A percentile compares a stretch with the other conserved stretches of the same genome.
These are phyloP conservation scores for Neomorphus geoffroyi DNA, from an alignment of 2,797 vertebrate genomes.

Conservation along the genomic window DNA sequence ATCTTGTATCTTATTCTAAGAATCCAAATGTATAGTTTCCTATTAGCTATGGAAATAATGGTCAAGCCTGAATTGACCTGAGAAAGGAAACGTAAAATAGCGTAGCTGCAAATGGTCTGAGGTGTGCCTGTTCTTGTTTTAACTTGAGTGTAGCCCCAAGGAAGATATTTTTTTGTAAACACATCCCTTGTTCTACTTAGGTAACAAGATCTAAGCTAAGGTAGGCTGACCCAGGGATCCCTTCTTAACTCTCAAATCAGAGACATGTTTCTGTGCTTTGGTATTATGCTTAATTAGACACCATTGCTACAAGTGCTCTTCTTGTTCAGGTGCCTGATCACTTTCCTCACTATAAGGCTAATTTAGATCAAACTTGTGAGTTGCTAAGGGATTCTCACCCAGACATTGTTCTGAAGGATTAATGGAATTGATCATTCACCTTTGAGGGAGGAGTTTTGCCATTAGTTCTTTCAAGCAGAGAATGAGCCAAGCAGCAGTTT, in stretches of 20 bases:
- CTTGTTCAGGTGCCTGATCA: not conserved
- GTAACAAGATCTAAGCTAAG: not conserved
- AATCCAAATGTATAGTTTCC: not conserved
- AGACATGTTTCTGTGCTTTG: not conserved
- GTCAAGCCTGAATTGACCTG: not conserved
- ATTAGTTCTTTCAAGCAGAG: not conserved
- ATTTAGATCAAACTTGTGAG: not conserved
- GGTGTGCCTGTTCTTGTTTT: not conserved
- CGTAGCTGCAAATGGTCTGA: not conserved
- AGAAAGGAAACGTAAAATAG: not conserved
- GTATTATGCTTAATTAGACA: not conserved
- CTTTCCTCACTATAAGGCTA: not conserved
- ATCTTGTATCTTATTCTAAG: not conserved
- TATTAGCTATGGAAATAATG: not conserved
- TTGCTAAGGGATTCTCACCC: not conserved
- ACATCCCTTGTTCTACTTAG: not conserved
- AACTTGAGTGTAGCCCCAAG: not conserved
- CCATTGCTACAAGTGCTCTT: not conserved
- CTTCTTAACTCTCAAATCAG: not conserved
- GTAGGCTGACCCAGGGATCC: not conserved
- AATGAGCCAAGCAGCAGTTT: not conserved
- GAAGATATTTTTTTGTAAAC: not conserved
- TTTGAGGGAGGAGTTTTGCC: not conserved
- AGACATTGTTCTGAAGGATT: not conserved
- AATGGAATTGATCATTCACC: not conserved